Base-by-base conservation (phyloP, 2,797 vertebrate genomes). In the Takifugu rubripes region DNA sequence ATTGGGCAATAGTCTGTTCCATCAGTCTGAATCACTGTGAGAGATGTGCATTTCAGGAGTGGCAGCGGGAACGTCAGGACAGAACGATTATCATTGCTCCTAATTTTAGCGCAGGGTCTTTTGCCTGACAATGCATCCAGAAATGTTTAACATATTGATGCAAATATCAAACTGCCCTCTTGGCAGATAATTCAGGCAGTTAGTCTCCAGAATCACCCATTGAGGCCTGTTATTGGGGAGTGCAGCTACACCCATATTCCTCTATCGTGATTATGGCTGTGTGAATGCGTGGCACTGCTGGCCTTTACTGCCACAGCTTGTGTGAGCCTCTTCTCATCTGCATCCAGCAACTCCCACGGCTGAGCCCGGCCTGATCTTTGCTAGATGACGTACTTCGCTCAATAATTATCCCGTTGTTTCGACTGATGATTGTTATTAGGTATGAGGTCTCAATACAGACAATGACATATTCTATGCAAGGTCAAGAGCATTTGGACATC, bases 351-450 rank as follows among this genome's bases (percentile, higher is more conserved):
- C 69, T 75, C 72, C 72, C 74, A 67, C 53, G n/a, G 15, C 57
- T 53, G 73, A 80, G 59, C 64, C 59, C 73, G 60, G 59, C 66
- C 54, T 5, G 47, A 68, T 49, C 43, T 52, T 54, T 45, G 49
- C 52, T 49, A 62, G 75, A 79, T 82, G 65, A 82, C 59, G 74
- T 64, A 78, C 59, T 68, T 58, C 55, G 49, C 65, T 76, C 64
- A 69, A 53, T 66, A 69, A 66, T 59, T 58, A 67, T 63, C 68
- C 60, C 64, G 67, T 66, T 74, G 69, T 57, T 55, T 43, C 45
- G 43, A 59, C 57, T 29, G 64, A 21, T 0, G 25, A 44, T 56
- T 61, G 68, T 59, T 59, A 51, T 61, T 78, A 54, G 55, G 73
- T 44, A 68, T 40, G 31, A 6, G 49, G 25, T 16, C 26, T 68